Base-by-base conservation (phyloP, 2,113 vertebrate genomes). In the Motacilla tschutschensis region DNA sequence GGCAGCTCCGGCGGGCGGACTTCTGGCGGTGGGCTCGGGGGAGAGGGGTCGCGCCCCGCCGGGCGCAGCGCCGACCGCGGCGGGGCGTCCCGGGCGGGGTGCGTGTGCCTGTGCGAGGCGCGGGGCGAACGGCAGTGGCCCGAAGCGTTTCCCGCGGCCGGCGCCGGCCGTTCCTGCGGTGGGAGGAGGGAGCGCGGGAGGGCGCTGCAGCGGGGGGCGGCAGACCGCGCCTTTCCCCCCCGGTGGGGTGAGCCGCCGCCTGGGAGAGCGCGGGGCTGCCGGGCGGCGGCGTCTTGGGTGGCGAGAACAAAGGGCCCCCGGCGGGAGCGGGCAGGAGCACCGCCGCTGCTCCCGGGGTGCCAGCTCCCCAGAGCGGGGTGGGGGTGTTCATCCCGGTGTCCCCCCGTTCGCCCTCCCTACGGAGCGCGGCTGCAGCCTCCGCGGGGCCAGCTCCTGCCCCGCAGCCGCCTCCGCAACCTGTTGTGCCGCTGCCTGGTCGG, bases 271-370 rank as follows among this genome's bases (percentile, higher is more conserved):
- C 55, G 81, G 85, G 86, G 86, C 86, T 69, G 90, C 82, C 78
- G 78, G 78, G 90, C 90, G 90, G 90, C 87, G 87, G 48, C 79
- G 87, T 90, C 87, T 80, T 87, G 91, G 83, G 91, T 92, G 84
- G 91, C 46, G 91, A 90, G 87, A 87, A 87, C 87, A 92, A 92
- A 92, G 84, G 79, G 83, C 38, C 64, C 87, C 79, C 73, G 74
- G 91, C 91, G 64, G 70, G 91, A 83, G 74, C 58, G 75, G 87
- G 79, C 74, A 40, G 40, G 65, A 69, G 84, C 91, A 40, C 33
- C 40, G 53, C 38, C 40, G 50, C 79, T 7, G 50, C 31, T 38
- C 83, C 28, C 35, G 50, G 40, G 57, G 36, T 74, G 80, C 84
- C 25, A 2, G 47, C 62, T 82, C 64, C 64, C 40, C 6, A 14